A percentile compares a stretch with the other conserved stretches of the same genome.
Conservation (phyloP, 2,888 invertebrate species). For the Caenorhabditis japonica region DNA sequence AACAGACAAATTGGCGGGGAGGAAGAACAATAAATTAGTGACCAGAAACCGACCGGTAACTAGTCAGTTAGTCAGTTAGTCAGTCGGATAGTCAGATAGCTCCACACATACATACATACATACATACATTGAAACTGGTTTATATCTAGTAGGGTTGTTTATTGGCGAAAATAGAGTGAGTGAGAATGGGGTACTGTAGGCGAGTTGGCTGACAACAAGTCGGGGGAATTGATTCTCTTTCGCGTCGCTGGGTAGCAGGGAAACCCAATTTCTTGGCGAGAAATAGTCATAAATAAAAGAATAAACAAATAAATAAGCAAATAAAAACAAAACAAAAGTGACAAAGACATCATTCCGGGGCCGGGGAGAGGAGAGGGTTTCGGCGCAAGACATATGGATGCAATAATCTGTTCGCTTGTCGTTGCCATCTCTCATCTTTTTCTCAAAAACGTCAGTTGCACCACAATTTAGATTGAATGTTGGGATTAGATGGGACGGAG, state of each 20-base stretch:
- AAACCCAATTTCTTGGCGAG: too few species aligned
- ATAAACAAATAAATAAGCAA: too few species aligned
- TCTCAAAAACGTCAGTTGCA: slow-evolving; percentile 46
- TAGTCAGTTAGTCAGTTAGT: slow-evolving; percentile 21
- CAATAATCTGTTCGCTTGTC: slow-evolving; percentile 46
- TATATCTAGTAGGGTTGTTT: too few species aligned
- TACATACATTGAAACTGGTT: slow-evolving; percentile 21
- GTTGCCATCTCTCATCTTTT: slow-evolving; percentile 44
- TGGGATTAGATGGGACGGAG: slow-evolving; percentile 22
- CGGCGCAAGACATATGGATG: slow-evolving; percentile 40
- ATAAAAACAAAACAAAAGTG: neutral
- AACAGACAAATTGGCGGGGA: slow-evolving; percentile 38
- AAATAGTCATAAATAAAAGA: too few species aligned
- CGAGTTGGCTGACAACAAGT: too few species aligned
- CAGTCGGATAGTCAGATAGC: neutral
- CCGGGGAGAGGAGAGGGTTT: slow-evolving; percentile 8
- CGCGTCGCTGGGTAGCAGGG: too few species aligned
- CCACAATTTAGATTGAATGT: slow-evolving; percentile 46
- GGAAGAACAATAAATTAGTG: slow-evolving; percentile 36
- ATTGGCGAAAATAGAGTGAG: too few species aligned
- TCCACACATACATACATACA: too few species aligned
- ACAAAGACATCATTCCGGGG: slow-evolving; percentile 40
- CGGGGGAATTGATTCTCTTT: too few species aligned
- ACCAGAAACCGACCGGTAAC: slow-evolving; percentile 7
- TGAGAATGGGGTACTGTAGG: too few species aligned